Evolutionary conservation across 2,113 vertebrate species (phyloP), one percentile per base, ranked within the genome.

Genomic region (Drymodes brunneopygia): DNA sequence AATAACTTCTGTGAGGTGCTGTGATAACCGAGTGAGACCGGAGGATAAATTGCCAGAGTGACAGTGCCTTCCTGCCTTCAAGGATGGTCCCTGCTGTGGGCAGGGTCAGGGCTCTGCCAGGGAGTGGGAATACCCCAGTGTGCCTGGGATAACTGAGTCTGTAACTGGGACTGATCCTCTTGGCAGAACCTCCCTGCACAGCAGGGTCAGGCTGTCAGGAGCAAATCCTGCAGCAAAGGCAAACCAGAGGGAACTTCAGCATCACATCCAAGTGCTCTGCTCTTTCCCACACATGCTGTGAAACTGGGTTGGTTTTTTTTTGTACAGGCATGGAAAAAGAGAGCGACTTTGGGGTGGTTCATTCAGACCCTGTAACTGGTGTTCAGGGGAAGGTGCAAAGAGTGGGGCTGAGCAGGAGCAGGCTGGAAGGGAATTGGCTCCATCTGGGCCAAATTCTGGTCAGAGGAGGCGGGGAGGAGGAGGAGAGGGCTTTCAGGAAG

Each of bases 1-100:
- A 96, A 94, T 82, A 95, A 73, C 71, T 94, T n/a, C 71, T 58
- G 71, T 17, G 60, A 83, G 75, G 86, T 31, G 8, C 92, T 92
- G 62, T 33, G 88, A 88, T 58, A 79, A 77, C 8, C 1, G 67
- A 81, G 57, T 17, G 67, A 81, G 48, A 84, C 23, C 0, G 0
- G 31, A 62, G 53, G 45, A 80, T 22, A 44, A 94, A 94, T 53
- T 86, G 50, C 48, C 1, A 1, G 62, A 69, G 80, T 73, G 80
- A 73, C 62, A 45, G 29, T 10, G 17, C 45, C 74, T 92, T 72
- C 82, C 90, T 95, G 81, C 75, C 48, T 67, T 45, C 44, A 10
- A 33, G 65, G 48, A 67, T 31, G 54, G 58, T 22, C 48, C 62
- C 57, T 25, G 57, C 1, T 2, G 48, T 53, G 65, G 77, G 77